Conservation (phyloP, 1,140 invertebrate species). For the Orchestia grillus region DNA sequence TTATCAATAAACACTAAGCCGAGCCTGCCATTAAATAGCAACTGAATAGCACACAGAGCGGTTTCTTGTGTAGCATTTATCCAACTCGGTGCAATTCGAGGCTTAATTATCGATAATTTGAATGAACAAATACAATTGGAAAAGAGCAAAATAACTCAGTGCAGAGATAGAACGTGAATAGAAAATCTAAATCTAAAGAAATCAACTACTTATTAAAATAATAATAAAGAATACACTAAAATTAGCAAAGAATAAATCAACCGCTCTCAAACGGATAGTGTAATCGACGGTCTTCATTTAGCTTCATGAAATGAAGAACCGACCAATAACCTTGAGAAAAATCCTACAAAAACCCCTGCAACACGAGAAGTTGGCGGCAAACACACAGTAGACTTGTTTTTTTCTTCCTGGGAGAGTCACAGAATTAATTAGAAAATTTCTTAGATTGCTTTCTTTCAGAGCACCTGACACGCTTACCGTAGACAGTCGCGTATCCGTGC, state of each 20-base stretch:
- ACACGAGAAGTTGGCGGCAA: not conserved
- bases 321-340: not conserved
- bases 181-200: not conserved
- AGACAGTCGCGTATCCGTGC: not conserved
- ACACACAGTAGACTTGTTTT: not conserved
- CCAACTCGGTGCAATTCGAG: not conserved
- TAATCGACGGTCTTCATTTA: not conserved
- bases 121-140: not conserved
- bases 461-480: not conserved
- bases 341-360: not conserved
- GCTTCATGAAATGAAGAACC: not conserved
- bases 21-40: not conserved
- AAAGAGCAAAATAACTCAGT: not conserved
- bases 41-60: not conserved
- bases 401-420: not conserved
- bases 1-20: not conserved
- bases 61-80: not conserved
- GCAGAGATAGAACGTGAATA: not conserved
- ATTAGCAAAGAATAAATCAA: not conserved
- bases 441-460: not conserved
- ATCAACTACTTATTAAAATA: not conserved
- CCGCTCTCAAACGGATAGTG: not conserved
- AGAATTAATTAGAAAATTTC: not conserved
- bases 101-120: not conserved
- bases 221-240: not conserved